phyloP scores from a whole-genome alignment of 2,797 vertebrate genomes.

The Hirundo rustica region DNA sequence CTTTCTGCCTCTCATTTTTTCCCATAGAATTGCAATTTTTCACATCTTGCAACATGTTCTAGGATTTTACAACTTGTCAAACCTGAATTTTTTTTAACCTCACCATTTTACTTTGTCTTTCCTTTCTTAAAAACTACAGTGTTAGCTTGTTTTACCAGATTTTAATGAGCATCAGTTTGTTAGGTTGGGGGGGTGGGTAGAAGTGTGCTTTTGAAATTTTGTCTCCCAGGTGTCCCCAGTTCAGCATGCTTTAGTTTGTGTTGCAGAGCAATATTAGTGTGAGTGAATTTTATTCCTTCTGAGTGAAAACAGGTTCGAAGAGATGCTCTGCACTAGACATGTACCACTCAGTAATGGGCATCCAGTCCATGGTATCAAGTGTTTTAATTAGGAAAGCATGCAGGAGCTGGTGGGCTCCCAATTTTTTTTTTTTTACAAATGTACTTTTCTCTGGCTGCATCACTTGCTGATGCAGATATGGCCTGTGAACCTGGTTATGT shows the following conservation, averaged over 20 bases:
- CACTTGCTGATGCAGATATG: background rate
- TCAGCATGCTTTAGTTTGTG: accelerated
- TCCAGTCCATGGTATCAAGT: background rate
- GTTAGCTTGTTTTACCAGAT: background rate
- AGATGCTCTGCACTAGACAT: background rate
- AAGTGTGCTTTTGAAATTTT: background rate
- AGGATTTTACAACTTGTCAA: background rate
- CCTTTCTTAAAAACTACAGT: background rate
- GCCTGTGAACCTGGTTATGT: background rate
- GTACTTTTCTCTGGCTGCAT: background rate
- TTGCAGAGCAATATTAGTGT: background rate
- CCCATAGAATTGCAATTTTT: background rate
- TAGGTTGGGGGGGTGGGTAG: background rate
- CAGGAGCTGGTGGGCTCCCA: background rate
- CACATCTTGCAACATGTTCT: background rate
- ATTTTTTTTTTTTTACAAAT: background rate
- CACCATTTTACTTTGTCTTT: background rate
- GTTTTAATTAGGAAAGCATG: background rate
- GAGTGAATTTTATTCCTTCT: background rate
- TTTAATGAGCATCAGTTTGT: background rate
- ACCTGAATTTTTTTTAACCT: background rate
- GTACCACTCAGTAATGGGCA: background rate
- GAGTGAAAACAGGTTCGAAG: background rate
- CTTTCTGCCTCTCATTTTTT: background rate
- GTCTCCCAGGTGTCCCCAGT: background rate